Percentiles rank a stretch among this genome's conserved stretches.
Evolutionary conservation across 2,113 vertebrate genomes (phyloP).

Genomic region (Menidia beryllina): DNA sequence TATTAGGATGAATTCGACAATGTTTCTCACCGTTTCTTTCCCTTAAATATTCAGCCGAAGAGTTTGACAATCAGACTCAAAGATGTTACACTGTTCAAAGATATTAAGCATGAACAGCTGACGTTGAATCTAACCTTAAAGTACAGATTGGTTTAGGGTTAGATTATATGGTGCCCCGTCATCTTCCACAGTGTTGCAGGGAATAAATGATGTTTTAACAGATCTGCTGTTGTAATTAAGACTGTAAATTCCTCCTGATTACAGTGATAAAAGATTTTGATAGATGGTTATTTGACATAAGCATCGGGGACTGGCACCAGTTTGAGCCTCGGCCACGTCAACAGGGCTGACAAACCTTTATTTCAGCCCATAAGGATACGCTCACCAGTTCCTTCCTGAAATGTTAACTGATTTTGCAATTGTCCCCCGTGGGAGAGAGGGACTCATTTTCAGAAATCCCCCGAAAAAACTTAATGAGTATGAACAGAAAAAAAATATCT

Average conservation of each 20-base stretch:
- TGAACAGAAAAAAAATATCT: neutral
- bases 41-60: too few relatives aligned
- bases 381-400: slow-evolving; percentile 50
- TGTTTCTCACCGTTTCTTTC: too few relatives aligned
- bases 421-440: neutral
- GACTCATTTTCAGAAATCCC: slow-evolving; percentile 4
- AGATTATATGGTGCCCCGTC: neutral
- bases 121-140: too few relatives aligned
- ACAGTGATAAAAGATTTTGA: slow-evolving; percentile 5
- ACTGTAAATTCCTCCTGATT: slow-evolving; percentile 13
- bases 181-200: neutral
- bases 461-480: neutral
- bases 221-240: neutral
- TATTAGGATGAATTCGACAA: too few relatives aligned
- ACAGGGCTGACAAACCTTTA: slow-evolving; percentile 1
- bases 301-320: neutral
- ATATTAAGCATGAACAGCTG: too few relatives aligned
- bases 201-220: slow-evolving; percentile 3
- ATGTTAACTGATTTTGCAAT: slow-evolving; percentile 19
- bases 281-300: slow-evolving; percentile 21
- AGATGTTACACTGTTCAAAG: too few relatives aligned
- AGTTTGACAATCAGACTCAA: too few relatives aligned
- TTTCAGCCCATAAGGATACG: slow-evolving; percentile 3
- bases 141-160: neutral
- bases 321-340: neutral